Percentiles rank a stretch among this genome's conserved stretches.
phyloP scores from a whole-genome alignment of 2,888 invertebrate species.

The Nymphalis c-album region DNA sequence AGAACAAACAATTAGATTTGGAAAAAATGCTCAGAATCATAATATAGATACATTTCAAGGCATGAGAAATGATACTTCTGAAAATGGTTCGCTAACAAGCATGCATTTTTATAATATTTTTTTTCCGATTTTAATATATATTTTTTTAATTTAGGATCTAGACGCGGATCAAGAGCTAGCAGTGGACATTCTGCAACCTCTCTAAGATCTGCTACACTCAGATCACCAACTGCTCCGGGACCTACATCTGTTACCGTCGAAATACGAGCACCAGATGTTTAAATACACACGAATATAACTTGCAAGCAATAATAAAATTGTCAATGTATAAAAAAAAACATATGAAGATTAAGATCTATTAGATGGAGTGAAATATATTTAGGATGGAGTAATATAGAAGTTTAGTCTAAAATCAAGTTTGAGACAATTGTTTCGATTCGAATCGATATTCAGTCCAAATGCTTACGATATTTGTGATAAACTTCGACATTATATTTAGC shows the following conservation, averaged over 20 bases:
- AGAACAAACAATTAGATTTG: background rate
- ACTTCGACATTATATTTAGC: constrained; percentile 66
- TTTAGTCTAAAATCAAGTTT: constrained; percentile 1
- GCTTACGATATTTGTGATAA: constrained; percentile 76
- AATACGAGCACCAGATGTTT: constrained; percentile 83
- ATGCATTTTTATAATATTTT: constrained; percentile 13
- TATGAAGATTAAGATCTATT: constrained; percentile 16
- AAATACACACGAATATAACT: constrained; percentile 20
- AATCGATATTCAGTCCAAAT: constrained; percentile 65
- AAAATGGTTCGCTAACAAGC: constrained; percentile 21
- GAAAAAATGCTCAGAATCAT: background rate
- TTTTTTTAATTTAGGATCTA: constrained; percentile 64
- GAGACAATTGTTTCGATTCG: constrained; percentile 8
- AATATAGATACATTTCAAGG: constrained; percentile 8
- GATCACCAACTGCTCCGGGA: constrained; percentile 68
- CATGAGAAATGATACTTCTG: constrained; percentile 13
- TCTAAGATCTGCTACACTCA: constrained; percentile 82
- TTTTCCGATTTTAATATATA: constrained; percentile 6
- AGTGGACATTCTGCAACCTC: constrained; percentile 90
- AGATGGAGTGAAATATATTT: constrained; percentile 17
- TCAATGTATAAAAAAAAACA: constrained; percentile 10
- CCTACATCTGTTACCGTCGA: constrained; percentile 86
- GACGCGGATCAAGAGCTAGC: constrained; percentile 88
- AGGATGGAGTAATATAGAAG: constrained; percentile 14
- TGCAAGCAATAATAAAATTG: constrained; percentile 12